phyloP scores from a whole-genome alignment of 2,797 vertebrate species.

The Alfaro cultratus region DNA sequence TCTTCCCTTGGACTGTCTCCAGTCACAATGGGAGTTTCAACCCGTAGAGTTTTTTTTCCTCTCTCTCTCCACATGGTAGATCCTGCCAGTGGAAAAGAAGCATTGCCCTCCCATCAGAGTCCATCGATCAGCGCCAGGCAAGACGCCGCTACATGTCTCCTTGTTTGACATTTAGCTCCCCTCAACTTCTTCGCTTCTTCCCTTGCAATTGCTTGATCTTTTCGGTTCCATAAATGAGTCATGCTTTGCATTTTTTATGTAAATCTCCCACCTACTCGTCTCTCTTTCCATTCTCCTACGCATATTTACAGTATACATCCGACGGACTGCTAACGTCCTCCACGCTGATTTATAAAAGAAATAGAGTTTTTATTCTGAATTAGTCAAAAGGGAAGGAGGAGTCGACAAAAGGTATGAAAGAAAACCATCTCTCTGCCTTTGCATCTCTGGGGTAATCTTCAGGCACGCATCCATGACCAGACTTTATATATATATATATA shows the following conservation, averaged over 20 bases:
- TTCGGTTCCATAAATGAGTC: conserved; percentile 21
- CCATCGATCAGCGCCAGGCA: conserved; percentile 61
- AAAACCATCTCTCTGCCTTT: not conserved
- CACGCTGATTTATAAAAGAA: not conserved
- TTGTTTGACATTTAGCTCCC: conserved; percentile 62
- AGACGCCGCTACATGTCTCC: conserved; percentile 41
- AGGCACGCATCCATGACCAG: not conserved
- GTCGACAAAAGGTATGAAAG: not conserved
- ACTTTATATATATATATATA: not conserved
- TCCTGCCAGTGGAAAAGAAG: conserved; percentile 42
- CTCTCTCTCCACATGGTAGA: conserved; percentile 37
- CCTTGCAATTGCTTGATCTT: conserved; percentile 29
- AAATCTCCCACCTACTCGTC: conserved; percentile 1
- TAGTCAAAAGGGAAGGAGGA: not conserved
- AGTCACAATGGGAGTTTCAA: conserved; percentile 5
- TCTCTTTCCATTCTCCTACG: not conserved
- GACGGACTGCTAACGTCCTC: not conserved
- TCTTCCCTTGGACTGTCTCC: conserved; percentile 3
- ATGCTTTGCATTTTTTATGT: conserved; percentile 23
- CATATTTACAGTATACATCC: not conserved
- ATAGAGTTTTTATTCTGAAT: not conserved
- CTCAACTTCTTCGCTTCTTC: conserved; percentile 44
- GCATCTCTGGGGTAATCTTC: not conserved
- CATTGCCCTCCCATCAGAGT: conserved; percentile 56
- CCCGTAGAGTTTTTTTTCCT: conserved; percentile 8